These are phyloP conservation scores for Stichopus horrens DNA, from an alignment of 53 echinoderm and acorn worm genomes.

Conservation along the genomic window DNA sequence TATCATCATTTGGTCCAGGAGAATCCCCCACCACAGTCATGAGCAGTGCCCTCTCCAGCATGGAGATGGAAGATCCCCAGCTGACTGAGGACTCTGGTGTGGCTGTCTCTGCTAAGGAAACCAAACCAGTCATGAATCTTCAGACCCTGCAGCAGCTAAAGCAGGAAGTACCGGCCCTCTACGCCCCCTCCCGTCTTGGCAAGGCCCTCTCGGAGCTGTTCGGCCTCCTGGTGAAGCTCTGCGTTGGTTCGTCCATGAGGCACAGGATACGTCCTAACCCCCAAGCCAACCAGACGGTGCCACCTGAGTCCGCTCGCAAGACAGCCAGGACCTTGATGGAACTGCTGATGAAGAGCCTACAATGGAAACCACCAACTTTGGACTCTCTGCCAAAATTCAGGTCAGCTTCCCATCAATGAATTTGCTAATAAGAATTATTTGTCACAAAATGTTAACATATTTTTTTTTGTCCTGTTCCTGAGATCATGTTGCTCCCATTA, in stretches of 20 bases:
- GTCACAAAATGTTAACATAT: too few relatives aligned
- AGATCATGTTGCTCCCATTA: too few relatives aligned
- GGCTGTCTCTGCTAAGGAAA: constrained; percentile 29
- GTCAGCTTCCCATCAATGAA: constrained; percentile 37
- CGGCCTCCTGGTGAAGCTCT: constrained; percentile 91
- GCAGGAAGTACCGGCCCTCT: constrained; percentile 93
- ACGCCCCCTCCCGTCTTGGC: constrained; percentile 92
- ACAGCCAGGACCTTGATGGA: constrained; percentile 89
- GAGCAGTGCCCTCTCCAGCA: constrained; percentile 81
- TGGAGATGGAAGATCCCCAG: constrained; percentile 88
- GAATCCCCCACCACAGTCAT: constrained; percentile 53
- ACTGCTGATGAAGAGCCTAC: constrained; percentile 77
- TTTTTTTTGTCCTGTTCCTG: too few relatives aligned
- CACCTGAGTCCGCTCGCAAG: constrained; percentile 89
- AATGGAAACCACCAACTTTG: constrained; percentile 84
- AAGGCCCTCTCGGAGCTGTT: constrained; percentile 91
- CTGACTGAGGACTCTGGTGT: constrained; percentile 52
- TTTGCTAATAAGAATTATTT: too few relatives aligned
- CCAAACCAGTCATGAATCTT: constrained; percentile 68
- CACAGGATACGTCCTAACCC: constrained; percentile 83
- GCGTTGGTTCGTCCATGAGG: constrained; percentile 92
- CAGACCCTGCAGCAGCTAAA: constrained; percentile 88
- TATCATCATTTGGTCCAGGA: constrained; percentile 35
- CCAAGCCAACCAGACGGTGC: constrained; percentile 79
- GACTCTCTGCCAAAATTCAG: constrained; percentile 96